Base-by-base conservation (phyloP, 2,113 vertebrate species). In the Falcunculus frontatus region DNA sequence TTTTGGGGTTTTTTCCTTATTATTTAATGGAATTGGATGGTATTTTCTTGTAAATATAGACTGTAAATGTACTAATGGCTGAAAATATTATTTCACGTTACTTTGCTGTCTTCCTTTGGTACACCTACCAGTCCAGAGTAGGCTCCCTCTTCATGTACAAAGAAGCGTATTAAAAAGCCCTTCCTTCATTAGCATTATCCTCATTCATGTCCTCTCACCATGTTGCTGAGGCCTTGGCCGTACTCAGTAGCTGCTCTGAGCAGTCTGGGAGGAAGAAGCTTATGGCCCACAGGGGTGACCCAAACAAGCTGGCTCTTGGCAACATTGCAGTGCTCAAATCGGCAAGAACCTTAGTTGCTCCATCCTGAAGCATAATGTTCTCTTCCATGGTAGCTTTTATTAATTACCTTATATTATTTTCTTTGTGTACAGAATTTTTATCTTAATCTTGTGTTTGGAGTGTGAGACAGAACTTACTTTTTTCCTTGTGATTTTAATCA, bases 181-280 rank as follows among this genome's bases (percentile, higher is more conserved):
- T 70, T 50, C 44, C 13, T 49, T 37, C 7, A 9, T 60, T 25
- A 68, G 4, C 35, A 10, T 67, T 44, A n/a, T 18, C 10, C n/a
- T 78, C 6, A 41, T n/a, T 39, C 42, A 16, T 8, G 13, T 32
- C 11, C 10, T 87, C 32, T 70, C 42, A 82, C 10, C 3, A 4
- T 1, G 1, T 19, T 53, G 12, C 18, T 8, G 2, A 53, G 11
- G 27, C 10, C 26, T 70, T 41, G 32, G 33, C 17, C 3, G 3
- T 16, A 37, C 33, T 72, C 20, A 46, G 10, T 8, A 9, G 42
- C 47, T 41, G 9, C 33, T n/a, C 57, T 62, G 52, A 56, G 52
- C 26, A 63, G 9, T 35, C 19, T 21, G 23, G 11, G 11, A 67
- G 4, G 21, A 70, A 82, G 33, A 57, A 59, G 6, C 0, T 85